A percentile compares a stretch with the other conserved stretches of the same genome.
phyloP scores from a whole-genome alignment of 2,888 invertebrate species.

The Deilephila elpenor region DNA sequence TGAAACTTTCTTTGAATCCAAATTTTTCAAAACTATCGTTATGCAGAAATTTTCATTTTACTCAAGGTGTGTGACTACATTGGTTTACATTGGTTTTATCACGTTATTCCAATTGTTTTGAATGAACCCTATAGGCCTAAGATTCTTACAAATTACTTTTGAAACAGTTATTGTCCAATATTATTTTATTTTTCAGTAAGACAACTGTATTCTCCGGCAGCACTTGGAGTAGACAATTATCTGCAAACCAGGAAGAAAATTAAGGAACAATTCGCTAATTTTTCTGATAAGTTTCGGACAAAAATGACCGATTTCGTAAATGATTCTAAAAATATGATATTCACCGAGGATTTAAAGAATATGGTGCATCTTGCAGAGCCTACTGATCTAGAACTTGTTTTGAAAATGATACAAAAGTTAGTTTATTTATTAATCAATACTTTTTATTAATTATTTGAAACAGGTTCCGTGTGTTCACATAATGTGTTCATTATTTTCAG shows the following conservation, averaged over 20 bases:
- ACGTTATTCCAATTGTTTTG: neutral
- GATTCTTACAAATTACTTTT: neutral
- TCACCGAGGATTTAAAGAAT: conserved; percentile 93
- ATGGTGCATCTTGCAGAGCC: conserved; percentile 89
- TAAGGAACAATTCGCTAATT: conserved; percentile 85
- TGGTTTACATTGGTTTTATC: conserved; percentile 7
- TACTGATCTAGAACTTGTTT: conserved; percentile 86
- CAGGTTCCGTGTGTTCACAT: neutral
- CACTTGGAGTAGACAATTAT: conserved; percentile 87
- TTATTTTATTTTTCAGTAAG: conserved; percentile 56
- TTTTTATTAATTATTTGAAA: neutral
- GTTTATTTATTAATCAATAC: conserved; percentile 37
- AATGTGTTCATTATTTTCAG: conserved; percentile 68
- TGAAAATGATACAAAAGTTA: conserved; percentile 89
- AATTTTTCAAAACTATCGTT: conserved; percentile 52
- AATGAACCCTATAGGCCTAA: neutral
- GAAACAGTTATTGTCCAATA: neutral
- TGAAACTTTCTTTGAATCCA: conserved; percentile 47
- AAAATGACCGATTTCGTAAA: conserved; percentile 88
- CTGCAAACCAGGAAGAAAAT: conserved; percentile 79
- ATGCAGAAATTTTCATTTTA: conserved; percentile 50
- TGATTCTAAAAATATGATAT: conserved; percentile 87
- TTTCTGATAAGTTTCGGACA: conserved; percentile 86
- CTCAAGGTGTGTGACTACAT: conserved; percentile 49
- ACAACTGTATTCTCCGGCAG: conserved; percentile 82